Evolutionary conservation across 1,140 invertebrate genomes (phyloP), one percentile per base, ranked within the genome.

Genomic region (Penaeus indicus): DNA sequence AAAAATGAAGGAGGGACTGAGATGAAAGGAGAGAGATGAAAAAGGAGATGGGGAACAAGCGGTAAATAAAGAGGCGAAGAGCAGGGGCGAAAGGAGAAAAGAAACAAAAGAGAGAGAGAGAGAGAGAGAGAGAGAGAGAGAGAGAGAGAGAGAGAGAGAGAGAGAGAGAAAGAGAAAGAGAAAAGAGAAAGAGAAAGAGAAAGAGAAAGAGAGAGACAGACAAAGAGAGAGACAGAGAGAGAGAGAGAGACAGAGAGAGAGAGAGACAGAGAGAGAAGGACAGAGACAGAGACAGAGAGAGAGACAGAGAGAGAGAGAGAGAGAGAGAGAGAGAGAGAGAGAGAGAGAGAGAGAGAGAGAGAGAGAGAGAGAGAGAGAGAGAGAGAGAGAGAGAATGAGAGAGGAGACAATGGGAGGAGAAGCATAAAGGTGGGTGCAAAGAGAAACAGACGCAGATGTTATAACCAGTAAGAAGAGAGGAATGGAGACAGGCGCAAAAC

Each of bases 91-190:
- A 32, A 22, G 38, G 63, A n/a, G 60, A n/a, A 61, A 32, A 63
- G 22, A 38, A 63, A 38, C 60, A 62, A 54, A 5, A 61, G 80
- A 25, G 32, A 63, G 61, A 63, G 80, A 64, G 61, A 63, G 80
- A 83, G 60, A 83, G 80, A 64, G 80, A 83, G 80, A 83, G 80
- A 83, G 80, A 83, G 80, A 64, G 32, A 83, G 80, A 83, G 80
- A 83, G 60, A 61, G 78, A 80, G 78, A 80, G 54, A 80, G 78
- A 25, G 80, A 62, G 25, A 75, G 69, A 38, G 25, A 72, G 18
- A 18, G 13, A 18, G 18, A 32, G 38, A 72, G 18, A 72, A 2
- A 38, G 32, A 60, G 27, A 62, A n/a, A 82, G 78, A 42, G 42
- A 80, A 2, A 22, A 22, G 16, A 4, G 60, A 42, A n/a, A 13